phyloP scores from a whole-genome alignment of 2,888 invertebrate species.

The Sinelater perroti region DNA sequence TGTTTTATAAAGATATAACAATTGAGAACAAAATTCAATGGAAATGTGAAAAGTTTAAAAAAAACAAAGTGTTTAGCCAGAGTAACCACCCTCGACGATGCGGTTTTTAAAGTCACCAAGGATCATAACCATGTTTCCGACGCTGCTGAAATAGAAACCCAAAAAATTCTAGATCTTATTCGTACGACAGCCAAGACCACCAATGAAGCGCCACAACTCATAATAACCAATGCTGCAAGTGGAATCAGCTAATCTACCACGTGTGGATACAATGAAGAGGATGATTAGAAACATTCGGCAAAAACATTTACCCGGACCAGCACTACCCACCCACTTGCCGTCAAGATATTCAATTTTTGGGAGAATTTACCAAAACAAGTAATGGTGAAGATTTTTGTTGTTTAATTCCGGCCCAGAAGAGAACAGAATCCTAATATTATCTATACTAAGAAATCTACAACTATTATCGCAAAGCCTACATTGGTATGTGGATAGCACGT shows the following conservation, averaged over 20 bases:
- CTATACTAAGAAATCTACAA: background rate
- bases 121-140: slow-evolving; percentile 66
- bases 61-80: too few species aligned
- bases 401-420: slow-evolving; percentile 6
- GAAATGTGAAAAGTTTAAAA: too few species aligned
- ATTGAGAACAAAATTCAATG: too few species aligned
- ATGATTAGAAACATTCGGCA: slow-evolving; percentile 1
- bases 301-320: background rate
- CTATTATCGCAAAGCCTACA: slow-evolving; percentile 11
- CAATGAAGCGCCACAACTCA: background rate
- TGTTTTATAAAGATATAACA: too few species aligned
- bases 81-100: too few species aligned
- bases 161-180: background rate
- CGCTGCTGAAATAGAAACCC: slow-evolving; percentile 43
- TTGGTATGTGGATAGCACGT: slow-evolving; percentile 41
- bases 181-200: background rate
- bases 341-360: too few species aligned
- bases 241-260: background rate
- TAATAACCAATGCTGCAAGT: background rate
- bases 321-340: background rate
- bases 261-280: background rate
- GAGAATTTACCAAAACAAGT: too few species aligned
- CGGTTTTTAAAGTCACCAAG: too few species aligned
- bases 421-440: background rate
- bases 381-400: slow-evolving; percentile 5